Conservation (phyloP, 2,113 vertebrate species). For the Oostethus manadensis region DNA sequence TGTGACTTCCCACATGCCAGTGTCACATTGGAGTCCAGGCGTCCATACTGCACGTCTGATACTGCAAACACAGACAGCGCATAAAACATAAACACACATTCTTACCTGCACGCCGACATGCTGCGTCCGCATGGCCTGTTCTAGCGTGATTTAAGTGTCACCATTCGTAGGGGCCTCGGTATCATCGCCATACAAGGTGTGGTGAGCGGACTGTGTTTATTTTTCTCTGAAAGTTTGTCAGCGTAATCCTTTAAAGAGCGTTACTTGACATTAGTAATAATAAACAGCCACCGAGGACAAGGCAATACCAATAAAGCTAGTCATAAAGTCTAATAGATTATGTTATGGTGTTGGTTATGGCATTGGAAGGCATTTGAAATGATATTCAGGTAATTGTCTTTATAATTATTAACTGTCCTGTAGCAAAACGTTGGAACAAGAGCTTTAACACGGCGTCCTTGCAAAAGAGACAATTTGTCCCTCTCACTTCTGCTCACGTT, state of each 20-base stretch:
- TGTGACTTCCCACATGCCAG: constrained; percentile 53
- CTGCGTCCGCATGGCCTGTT: constrained; percentile 20
- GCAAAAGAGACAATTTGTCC: no score
- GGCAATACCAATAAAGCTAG: not conserved
- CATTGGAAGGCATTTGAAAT: not conserved
- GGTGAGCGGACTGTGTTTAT: constrained; percentile 11
- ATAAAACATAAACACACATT: constrained; percentile 28
- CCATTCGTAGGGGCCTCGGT: constrained; percentile 40
- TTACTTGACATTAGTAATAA: constrained; percentile 4
- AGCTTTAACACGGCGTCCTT: no score
- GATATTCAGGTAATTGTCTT: no score
- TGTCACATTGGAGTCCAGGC: constrained; percentile 58
- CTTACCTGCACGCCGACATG: constrained; percentile 22
- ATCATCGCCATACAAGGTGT: constrained; percentile 60
- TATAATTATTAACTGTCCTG: no score
- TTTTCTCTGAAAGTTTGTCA: constrained; percentile 15
- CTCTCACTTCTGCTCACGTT: no score
- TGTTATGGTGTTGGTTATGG: not conserved
- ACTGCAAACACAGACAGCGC: constrained; percentile 50
- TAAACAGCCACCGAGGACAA: not conserved
- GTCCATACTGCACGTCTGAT: constrained; percentile 49
- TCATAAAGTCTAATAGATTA: not conserved
- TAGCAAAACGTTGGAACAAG: no score
- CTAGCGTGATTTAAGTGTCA: constrained; percentile 33
- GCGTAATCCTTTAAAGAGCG: constrained; percentile 18